Percentiles rank a stretch among this genome's conserved stretches.
phyloP scores from a whole-genome alignment of 2,888 invertebrate genomes.

The Octodonta nipae region DNA sequence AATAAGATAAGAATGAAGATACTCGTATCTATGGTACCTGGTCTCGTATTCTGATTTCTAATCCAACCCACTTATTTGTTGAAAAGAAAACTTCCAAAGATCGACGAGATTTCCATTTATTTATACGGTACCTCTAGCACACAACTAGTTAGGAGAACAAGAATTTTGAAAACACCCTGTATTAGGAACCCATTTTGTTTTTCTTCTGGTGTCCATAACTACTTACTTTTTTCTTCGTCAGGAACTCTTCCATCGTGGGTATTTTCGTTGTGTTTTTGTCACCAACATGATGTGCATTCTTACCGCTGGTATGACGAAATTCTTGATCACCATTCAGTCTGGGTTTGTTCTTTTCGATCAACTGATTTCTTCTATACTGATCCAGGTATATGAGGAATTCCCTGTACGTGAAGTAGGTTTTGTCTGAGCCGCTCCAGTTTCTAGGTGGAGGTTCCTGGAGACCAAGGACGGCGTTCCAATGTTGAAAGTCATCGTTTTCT shows the following conservation, averaged over 20 bases:
- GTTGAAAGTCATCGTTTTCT: slow-evolving; percentile 56
- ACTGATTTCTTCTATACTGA: slow-evolving; percentile 42
- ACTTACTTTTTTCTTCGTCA: slow-evolving; percentile 35
- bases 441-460: slow-evolving; percentile 57
- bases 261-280: slow-evolving; percentile 36
- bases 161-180: not conserved
- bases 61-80: too few species aligned
- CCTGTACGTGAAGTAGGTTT: slow-evolving; percentile 56
- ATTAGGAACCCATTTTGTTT: slow-evolving; percentile 19
- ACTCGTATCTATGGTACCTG: too few species aligned
- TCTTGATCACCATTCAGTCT: too few species aligned
- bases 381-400: slow-evolving; percentile 55
- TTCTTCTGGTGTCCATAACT: slow-evolving; percentile 20
- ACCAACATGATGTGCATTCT: too few species aligned
- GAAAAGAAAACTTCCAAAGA: too few species aligned
- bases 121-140: too few species aligned
- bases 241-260: slow-evolving; percentile 43
- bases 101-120: too few species aligned
- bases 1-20: too few species aligned
- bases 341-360: slow-evolving; percentile 28
- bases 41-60: too few species aligned
- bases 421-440: slow-evolving; percentile 55
- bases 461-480: slow-evolving; percentile 56
- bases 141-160: too few species aligned
- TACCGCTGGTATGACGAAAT: too few species aligned